These are phyloP conservation scores for Mastomys coucha DNA, from an alignment of 2,113 vertebrate species.

Conservation along the genomic window DNA sequence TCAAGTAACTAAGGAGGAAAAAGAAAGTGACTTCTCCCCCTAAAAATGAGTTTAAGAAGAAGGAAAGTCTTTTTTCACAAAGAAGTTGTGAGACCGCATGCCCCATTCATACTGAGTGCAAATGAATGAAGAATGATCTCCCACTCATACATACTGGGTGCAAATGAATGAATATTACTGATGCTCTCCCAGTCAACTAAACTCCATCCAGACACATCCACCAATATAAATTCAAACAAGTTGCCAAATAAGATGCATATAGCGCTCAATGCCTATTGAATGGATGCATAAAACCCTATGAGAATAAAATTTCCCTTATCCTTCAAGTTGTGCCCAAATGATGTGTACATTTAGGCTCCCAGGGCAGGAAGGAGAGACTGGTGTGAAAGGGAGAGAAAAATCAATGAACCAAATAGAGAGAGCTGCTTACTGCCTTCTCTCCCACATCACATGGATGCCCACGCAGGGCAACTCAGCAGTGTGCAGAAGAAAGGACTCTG, in stretches of 20 bases:
- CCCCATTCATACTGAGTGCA: not conserved
- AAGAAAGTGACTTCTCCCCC: not conserved
- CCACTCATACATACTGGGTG: conserved; percentile 26
- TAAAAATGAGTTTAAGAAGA: conserved; percentile 35
- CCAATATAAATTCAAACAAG: conserved; percentile 72
- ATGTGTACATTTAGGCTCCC: not conserved
- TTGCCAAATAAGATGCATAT: conserved; percentile 68
- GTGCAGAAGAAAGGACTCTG: not conserved
- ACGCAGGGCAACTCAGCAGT: not conserved
- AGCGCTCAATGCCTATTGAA: conserved; percentile 51
- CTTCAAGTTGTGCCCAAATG: conserved; percentile 44
- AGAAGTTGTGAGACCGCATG: conserved; percentile 24
- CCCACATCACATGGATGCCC: not conserved
- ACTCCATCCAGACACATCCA: conserved; percentile 65
- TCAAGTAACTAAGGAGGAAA: not conserved
- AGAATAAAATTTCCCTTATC: conserved; percentile 55
- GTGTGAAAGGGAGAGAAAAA: not conserved
- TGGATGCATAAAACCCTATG: conserved; percentile 32
- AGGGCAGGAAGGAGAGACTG: not conserved
- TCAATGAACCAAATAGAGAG: not conserved
- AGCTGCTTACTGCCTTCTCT: not conserved
- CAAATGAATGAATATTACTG: conserved; percentile 46
- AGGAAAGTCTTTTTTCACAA: conserved; percentile 24
- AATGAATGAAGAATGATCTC: conserved; percentile 60
- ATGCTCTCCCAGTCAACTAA: conserved; percentile 54